phyloP scores from a whole-genome alignment of 2,888 invertebrate species.

The Zygaena filipendulae region DNA sequence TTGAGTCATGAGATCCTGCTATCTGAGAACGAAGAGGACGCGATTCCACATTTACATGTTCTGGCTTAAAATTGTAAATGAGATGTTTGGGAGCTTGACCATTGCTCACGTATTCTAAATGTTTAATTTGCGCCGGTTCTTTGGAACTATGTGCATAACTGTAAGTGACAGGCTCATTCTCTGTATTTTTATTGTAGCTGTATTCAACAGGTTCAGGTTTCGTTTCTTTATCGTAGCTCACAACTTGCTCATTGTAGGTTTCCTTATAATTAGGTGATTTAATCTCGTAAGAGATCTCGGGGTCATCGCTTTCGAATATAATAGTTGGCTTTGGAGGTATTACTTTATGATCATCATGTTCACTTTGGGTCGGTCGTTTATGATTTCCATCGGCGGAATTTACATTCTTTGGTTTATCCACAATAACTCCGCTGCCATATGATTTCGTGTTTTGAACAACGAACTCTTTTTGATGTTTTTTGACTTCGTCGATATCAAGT shows the following conservation, averaged over 20 bases:
- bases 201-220: slow-evolving; percentile 38
- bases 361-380: slow-evolving; percentile 23
- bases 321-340: slow-evolving; percentile 27
- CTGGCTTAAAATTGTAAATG: slow-evolving; percentile 32
- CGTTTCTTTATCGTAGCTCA: slow-evolving; percentile 48
- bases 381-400: slow-evolving; percentile 23
- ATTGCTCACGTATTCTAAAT: slow-evolving; percentile 29
- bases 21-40: too few relatives aligned
- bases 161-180: slow-evolving; percentile 39
- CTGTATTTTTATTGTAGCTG: slow-evolving; percentile 35
- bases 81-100: slow-evolving; percentile 35
- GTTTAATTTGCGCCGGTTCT: slow-evolving; percentile 30
- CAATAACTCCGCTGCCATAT: slow-evolving; percentile 30
- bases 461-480: slow-evolving; percentile 37
- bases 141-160: slow-evolving; percentile 26
- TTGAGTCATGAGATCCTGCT: too few relatives aligned
- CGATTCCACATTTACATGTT: too few relatives aligned
- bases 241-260: slow-evolving; percentile 42
- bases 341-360: slow-evolving; percentile 27
- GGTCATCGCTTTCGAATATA: slow-evolving; percentile 30
- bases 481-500: slow-evolving; percentile 23
- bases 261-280: slow-evolving; percentile 50
- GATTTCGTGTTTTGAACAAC: slow-evolving; percentile 35
- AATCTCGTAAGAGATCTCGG: slow-evolving; percentile 47
- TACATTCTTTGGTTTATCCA: slow-evolving; percentile 26